Base-by-base conservation (phyloP, 1,140 invertebrate species). In the Daktulosphaira vitifoliae region DNA sequence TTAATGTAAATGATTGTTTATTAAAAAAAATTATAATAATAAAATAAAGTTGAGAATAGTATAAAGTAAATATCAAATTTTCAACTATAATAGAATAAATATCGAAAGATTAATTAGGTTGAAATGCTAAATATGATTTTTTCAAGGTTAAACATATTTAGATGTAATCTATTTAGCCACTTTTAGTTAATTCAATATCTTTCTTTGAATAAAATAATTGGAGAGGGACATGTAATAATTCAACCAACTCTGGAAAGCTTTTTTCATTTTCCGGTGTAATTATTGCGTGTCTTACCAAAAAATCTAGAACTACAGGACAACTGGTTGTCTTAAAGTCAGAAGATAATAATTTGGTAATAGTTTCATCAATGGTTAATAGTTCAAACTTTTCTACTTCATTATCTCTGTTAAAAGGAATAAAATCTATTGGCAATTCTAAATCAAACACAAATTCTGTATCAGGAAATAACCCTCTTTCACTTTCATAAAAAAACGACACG, bases 361-460 rank as follows among this genome's bases (percentile, higher is more conserved):
- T 70, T 72, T 81, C 74, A 65, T 83, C 81, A 11, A 90, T 86
- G 26, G 90, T 82, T 37, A 92, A 76, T 66, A 93, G 75, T 74
- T 93, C 86, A 78, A 96, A 96, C 65, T 81, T 84, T 72, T 92
- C 87, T 7, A 96, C 92, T 78, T 96, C 93, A 49, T 92, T 92
- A 77, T 96, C 94, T 65, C 86, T 83, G 74, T 95, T 95, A 67
- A 82, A 82, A 15, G 94, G 93, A 53, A 84, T 77, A 79, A 96
- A 97, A 73, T 94, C 89, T 18, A 82, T 71, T 13, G 94, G 92
- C 54, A 96, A 76, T 77, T 95, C 90, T 68, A 96, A 79, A 76
- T 96, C 94, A 76, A 87, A 96, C 15, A 95, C 86, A 78, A 93
- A 96, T 75, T 95, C 89, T 15, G 90, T 92, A 72, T 96, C 95